Percentiles rank a stretch among this genome's conserved stretches.
phyloP scores from a whole-genome alignment of 2,888 invertebrate genomes.

The Oeneis ivallda region DNA sequence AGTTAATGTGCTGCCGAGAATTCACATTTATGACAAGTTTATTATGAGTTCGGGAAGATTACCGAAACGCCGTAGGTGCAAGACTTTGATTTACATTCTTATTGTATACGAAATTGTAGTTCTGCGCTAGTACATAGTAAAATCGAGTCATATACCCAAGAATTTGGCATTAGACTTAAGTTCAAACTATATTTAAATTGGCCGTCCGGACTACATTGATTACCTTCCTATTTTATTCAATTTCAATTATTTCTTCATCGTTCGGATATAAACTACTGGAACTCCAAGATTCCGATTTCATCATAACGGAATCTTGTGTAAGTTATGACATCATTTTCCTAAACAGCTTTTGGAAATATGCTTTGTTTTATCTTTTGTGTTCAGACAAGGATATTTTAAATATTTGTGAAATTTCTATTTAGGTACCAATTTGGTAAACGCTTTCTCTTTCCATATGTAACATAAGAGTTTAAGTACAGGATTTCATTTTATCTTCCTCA shows the following conservation, averaged over 20 bases:
- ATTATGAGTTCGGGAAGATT: slow-evolving; percentile 39
- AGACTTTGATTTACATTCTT: slow-evolving; percentile 16
- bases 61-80: slow-evolving; percentile 24
- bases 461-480: slow-evolving; percentile 51
- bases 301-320: background rate
- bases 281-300: background rate
- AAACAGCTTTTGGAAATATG: background rate
- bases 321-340: background rate
- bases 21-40: slow-evolving; percentile 42
- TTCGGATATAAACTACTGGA: background rate
- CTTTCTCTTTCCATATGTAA: slow-evolving; percentile 37
- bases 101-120: slow-evolving; percentile 2
- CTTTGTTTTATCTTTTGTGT: background rate
- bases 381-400: slow-evolving; percentile 1
- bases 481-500: slow-evolving; percentile 61
- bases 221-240: background rate
- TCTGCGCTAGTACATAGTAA: slow-evolving; percentile 17
- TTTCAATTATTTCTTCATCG: no score
- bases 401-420: background rate
- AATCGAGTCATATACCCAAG: background rate
- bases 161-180: background rate
- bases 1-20: slow-evolving; percentile 56
- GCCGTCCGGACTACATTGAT: background rate
- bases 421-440: background rate
- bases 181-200: background rate